Evolutionary conservation across 1,140 invertebrate species (phyloP).

Genomic region (Psix sp.): DNA sequence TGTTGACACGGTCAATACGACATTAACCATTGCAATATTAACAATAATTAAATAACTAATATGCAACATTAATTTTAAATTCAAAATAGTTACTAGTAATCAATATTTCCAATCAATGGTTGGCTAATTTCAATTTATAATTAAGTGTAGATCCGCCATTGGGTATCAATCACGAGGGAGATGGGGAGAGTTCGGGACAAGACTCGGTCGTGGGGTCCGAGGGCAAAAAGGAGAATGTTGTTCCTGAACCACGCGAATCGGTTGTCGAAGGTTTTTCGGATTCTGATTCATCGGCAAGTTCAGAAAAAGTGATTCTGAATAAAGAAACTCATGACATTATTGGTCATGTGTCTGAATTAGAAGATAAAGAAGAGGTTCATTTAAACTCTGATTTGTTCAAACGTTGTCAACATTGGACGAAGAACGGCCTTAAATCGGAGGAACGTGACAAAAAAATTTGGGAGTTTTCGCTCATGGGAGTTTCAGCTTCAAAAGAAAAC

Average conservation of each 20-base stretch:
- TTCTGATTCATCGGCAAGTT: slow-evolving; percentile 1
- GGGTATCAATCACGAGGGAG: not conserved
- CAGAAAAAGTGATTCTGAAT: slow-evolving; percentile 7
- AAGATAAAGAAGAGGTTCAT: slow-evolving; percentile 14
- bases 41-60: no score
- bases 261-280: not conserved
- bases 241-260: not conserved
- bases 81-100: no score
- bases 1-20: no score
- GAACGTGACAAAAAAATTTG: slow-evolving; percentile 11
- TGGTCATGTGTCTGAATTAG: slow-evolving; percentile 14
- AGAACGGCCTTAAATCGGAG: slow-evolving; percentile 9
- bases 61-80: no score
- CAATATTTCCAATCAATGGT: no score
- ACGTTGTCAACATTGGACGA: slow-evolving; percentile 15
- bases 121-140: no score
- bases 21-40: no score
- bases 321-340: slow-evolving; percentile 17
- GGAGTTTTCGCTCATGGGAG: slow-evolving; percentile 18
- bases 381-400: slow-evolving; percentile 13
- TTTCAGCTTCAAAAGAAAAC: no score
- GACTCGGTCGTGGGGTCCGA: not conserved
- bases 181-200: not conserved
- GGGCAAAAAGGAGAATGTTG: not conserved
- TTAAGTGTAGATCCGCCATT: no score